Evolutionary conservation across 2,797 vertebrate genomes (phyloP).

Genomic region (Agapornis canus): DNA sequence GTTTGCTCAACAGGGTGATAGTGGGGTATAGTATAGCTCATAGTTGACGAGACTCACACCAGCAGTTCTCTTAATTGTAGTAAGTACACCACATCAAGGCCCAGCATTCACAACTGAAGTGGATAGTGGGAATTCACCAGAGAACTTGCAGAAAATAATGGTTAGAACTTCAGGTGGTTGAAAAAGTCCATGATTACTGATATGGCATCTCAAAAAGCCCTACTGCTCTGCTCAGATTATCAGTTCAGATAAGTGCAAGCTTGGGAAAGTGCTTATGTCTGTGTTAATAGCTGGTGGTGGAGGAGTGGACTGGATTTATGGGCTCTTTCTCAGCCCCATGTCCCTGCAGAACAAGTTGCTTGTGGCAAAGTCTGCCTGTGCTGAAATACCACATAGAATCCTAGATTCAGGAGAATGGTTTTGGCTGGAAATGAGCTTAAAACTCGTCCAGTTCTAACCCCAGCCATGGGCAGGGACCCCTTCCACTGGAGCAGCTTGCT

Average conservation of each 20-base stretch:
- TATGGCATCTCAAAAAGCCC: fast-evolving
- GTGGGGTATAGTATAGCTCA: not conserved
- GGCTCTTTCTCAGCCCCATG: not conserved
- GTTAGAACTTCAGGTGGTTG: not conserved
- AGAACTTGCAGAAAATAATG: not conserved
- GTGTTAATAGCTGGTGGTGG: not conserved
- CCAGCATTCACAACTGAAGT: fast-evolving
- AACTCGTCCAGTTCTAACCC: not conserved
- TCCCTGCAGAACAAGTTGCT: not conserved
- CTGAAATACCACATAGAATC: not conserved
- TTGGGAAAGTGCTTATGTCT: not conserved
- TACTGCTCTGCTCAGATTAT: not conserved
- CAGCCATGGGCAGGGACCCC: not conserved
- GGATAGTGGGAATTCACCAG: not conserved
- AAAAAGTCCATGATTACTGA: fast-evolving
- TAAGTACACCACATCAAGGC: not conserved
- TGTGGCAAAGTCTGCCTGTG: not conserved
- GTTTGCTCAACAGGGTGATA: not conserved
- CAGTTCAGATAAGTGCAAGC: not conserved
- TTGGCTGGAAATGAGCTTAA: not conserved
- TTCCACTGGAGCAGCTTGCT: not conserved
- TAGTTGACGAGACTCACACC: not conserved
- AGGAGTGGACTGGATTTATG: not conserved
- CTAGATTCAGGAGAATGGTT: not conserved
- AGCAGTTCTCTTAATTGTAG: not conserved